phyloP scores from a whole-genome alignment of 1,140 invertebrate genomes.

The Odontomachus brunneus region DNA sequence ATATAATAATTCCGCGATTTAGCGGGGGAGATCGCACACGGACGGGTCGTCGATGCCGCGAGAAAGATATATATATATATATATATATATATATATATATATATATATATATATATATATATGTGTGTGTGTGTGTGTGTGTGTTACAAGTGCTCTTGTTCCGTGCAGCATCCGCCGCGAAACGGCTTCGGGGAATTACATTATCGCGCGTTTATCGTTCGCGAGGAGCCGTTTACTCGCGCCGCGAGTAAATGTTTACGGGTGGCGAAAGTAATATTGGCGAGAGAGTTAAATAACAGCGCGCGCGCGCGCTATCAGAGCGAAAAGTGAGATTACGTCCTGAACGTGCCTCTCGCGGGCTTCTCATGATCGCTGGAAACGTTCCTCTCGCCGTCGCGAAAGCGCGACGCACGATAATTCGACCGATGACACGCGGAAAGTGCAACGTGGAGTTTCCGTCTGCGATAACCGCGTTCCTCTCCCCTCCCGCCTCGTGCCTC shows the following conservation, averaged over 20 bases:
- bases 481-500: not conserved
- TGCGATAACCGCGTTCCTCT: not conserved
- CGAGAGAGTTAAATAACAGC: conserved; percentile 18
- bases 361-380: not conserved
- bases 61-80: too few species aligned
- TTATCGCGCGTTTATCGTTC: conserved; percentile 51
- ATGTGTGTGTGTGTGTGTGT: too few species aligned
- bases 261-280: conserved; percentile 45
- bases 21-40: not conserved
- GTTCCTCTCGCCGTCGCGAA: not conserved
- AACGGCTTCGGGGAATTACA: conserved; percentile 39
- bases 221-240: conserved; percentile 42
- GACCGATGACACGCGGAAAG: not conserved
- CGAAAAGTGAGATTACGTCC: conserved; percentile 14
- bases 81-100: too few species aligned
- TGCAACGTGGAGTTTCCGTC: not conserved
- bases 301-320: not conserved
- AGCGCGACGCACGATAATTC: not conserved
- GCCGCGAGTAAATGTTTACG: conserved; percentile 40
- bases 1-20: conserved; percentile 38
- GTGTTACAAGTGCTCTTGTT: conserved; percentile 17
- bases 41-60: too few species aligned
- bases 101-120: too few species aligned
- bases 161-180: conserved; percentile 36
- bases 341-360: not conserved